phyloP scores from a whole-genome alignment of 2,797 vertebrate species.

The Adelosebastes latens region DNA sequence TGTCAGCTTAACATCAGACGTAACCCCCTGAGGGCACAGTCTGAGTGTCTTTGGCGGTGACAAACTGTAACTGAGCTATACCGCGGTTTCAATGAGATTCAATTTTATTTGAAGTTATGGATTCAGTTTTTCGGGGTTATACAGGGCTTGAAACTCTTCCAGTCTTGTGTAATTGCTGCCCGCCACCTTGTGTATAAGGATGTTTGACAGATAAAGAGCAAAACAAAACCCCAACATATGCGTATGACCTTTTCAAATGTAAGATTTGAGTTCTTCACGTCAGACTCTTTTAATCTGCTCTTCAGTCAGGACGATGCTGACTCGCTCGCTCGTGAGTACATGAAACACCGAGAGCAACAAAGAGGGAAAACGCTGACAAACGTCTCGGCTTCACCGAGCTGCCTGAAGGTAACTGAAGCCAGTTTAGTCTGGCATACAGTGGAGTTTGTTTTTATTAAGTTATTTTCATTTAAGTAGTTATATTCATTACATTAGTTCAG shows the following conservation, averaged over 20 bases:
- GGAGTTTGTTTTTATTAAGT: background rate
- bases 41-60: background rate
- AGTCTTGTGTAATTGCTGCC: background rate
- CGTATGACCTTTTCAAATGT: background rate
- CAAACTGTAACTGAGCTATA: too few relatives aligned
- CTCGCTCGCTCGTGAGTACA: conserved; percentile 83
- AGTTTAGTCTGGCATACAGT: background rate
- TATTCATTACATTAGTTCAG: background rate
- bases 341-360: conserved; percentile 72
- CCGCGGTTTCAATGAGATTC: too few relatives aligned
- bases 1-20: background rate
- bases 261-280: background rate
- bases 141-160: too few relatives aligned
- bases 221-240: background rate
- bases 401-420: conserved; percentile 82
- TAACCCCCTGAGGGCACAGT: background rate
- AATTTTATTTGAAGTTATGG: too few relatives aligned
- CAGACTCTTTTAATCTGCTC: background rate
- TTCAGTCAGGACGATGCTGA: conserved; percentile 87
- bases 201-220: background rate
- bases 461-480: background rate
- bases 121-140: too few relatives aligned
- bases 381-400: conserved; percentile 58
- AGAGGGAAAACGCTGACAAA: conserved; percentile 59
- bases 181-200: background rate